These are phyloP conservation scores for Triops cancriformis DNA, from an alignment of 1,140 invertebrate species.

Conservation along the genomic window DNA sequence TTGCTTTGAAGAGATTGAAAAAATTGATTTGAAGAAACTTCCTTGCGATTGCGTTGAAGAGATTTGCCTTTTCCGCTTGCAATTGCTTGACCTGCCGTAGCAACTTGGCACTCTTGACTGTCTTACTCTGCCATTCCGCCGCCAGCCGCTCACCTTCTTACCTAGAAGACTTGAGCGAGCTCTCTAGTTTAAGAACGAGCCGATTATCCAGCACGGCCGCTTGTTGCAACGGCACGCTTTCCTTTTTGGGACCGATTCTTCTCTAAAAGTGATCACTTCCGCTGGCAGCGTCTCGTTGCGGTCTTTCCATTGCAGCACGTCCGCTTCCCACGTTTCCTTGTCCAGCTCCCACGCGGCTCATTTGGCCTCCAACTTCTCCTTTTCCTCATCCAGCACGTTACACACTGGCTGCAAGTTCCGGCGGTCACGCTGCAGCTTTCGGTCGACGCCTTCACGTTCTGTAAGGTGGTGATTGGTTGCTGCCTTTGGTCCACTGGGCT, in stretches of 20 bases:
- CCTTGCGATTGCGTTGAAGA: too few species aligned
- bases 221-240: neutral
- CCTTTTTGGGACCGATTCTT: neutral
- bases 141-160: neutral
- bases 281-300: neutral
- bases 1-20: too few species aligned
- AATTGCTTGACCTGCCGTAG: neutral
- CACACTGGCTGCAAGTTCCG: conserved; percentile 6
- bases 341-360: neutral
- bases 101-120: conserved; percentile 1
- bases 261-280: neutral
- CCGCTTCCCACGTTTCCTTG: conserved; percentile 3
- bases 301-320: conserved; percentile 15
- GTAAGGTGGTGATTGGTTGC: neutral
- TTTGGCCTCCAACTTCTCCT: conserved; percentile 16
- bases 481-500: neutral
- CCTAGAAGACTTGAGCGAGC: neutral
- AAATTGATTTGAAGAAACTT: too few species aligned
- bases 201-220: neutral
- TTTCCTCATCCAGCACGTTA: neutral
- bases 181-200: neutral
- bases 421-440: neutral
- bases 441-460: neutral
- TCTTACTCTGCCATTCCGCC: neutral
- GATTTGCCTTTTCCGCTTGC: too few species aligned